phyloP scores from a whole-genome alignment of 2,888 invertebrate genomes.

The Pycnomerus fuliginosus region DNA sequence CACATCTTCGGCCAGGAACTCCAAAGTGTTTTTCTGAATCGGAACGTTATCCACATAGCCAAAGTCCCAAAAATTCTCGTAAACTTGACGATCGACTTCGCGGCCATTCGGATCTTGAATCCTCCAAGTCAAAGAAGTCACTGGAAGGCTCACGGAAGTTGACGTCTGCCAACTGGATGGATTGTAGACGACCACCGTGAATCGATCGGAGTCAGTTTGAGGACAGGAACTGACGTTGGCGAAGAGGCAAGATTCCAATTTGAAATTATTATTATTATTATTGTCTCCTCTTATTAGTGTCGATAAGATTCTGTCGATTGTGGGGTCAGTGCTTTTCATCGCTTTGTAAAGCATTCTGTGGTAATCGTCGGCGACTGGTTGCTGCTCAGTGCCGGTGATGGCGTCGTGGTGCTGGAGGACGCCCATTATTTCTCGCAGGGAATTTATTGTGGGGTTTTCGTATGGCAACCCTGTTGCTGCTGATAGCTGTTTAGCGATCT shows the following conservation, averaged over 20 bases:
- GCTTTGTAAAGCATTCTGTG: slow-evolving; percentile 4
- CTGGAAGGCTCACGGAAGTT: slow-evolving; percentile 58
- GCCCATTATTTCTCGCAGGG: slow-evolving; percentile 72
- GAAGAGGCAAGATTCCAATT: slow-evolving; percentile 57
- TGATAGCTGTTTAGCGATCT: slow-evolving; percentile 12
- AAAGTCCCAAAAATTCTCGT: slow-evolving; percentile 24
- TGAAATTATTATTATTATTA: slow-evolving; percentile 10
- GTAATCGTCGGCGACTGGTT: slow-evolving; percentile 88
- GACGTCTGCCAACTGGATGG: slow-evolving; percentile 58
- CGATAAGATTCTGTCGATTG: slow-evolving; percentile 7
- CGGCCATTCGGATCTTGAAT: slow-evolving; percentile 22
- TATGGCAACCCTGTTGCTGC: slow-evolving; percentile 1
- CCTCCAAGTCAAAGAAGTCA: slow-evolving; percentile 40
- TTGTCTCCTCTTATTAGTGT: background rate
- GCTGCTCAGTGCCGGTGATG: slow-evolving; percentile 83
- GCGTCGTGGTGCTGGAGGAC: slow-evolving; percentile 93
- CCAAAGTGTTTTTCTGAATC: slow-evolving; percentile 11
- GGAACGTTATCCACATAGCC: slow-evolving; percentile 14
- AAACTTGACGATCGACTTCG: slow-evolving; percentile 21
- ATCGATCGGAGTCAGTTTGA: slow-evolving; percentile 55
- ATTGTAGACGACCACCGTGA: slow-evolving; percentile 64
- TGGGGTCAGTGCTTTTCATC: background rate
- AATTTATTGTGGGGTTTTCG: slow-evolving; percentile 2
- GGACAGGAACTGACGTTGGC: slow-evolving; percentile 64
- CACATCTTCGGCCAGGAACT: slow-evolving; percentile 22